Evolutionary conservation across 2,113 vertebrate genomes (phyloP).

Genomic region (Laticauda colubrina): DNA sequence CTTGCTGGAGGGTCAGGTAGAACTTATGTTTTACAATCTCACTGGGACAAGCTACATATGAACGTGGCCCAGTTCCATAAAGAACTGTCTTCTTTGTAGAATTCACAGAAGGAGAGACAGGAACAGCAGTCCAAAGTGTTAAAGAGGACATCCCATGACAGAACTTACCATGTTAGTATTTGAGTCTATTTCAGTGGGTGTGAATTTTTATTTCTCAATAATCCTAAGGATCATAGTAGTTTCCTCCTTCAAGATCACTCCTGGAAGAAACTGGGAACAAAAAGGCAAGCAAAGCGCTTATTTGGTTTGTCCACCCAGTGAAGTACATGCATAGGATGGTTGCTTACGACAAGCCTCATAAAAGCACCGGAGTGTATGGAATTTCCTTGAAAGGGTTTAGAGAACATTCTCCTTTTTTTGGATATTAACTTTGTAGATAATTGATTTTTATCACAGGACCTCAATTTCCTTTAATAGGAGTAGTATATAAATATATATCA

Average conservation of each 20-base stretch:
- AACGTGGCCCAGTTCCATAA: background rate
- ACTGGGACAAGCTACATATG: background rate
- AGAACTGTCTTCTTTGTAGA: background rate
- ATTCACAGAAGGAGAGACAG: background rate
- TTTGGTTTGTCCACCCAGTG: background rate
- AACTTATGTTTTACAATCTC: background rate
- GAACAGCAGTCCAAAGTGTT: background rate
- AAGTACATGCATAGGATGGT: background rate
- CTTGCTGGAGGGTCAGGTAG: too few relatives aligned
- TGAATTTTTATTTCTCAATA: background rate
- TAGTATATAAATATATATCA: too few relatives aligned
- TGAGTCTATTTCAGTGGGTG: constrained; percentile 29
- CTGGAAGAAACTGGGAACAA: background rate
- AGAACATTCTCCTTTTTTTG: background rate
- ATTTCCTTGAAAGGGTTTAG: background rate
- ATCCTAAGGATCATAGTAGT: background rate
- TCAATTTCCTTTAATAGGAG: background rate
- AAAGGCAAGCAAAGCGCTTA: background rate
- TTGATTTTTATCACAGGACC: background rate
- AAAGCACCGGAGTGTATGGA: background rate
- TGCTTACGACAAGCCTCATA: background rate
- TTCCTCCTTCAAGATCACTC: constrained; percentile 47
- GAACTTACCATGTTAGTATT: background rate
- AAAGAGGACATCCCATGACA: background rate
- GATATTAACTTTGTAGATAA: background rate